A percentile compares a stretch with the other conserved stretches of the same genome.
These are phyloP conservation scores for Aphidius colemani DNA, from an alignment of 2,888 invertebrate species.

Conservation along the genomic window DNA sequence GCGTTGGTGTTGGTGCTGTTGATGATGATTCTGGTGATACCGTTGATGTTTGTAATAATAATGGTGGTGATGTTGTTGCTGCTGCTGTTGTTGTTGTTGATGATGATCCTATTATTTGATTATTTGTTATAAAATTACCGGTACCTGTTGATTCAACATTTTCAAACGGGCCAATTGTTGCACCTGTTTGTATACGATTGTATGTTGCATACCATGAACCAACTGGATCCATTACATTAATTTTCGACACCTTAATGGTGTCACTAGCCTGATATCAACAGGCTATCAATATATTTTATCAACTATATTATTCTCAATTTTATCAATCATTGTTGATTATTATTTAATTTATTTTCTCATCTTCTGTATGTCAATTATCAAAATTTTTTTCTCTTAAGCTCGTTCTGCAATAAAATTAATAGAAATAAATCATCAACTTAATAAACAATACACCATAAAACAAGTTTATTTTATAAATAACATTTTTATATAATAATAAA, in stretches of 20 bases:
- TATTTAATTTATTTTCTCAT: no score
- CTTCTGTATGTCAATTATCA: no score
- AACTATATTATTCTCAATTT: no score
- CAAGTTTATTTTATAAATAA: no score
- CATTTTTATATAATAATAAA: no score
- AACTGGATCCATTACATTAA: constrained; percentile 79
- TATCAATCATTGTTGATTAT: no score
- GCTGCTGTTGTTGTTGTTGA: constrained; percentile 63
- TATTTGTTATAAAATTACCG: constrained; percentile 63
- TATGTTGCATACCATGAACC: constrained; percentile 88
- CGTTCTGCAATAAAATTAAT: no score
- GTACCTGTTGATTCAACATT: constrained; percentile 72
- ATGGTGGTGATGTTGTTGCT: constrained; percentile 70
- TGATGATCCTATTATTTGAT: constrained; percentile 58
- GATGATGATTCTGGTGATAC: constrained; percentile 59
- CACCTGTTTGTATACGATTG: constrained; percentile 78
- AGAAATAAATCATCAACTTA: no score
- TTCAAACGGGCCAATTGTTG: constrained; percentile 66
- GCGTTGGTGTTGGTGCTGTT: constrained; percentile 70
- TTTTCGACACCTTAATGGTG: constrained; percentile 41
- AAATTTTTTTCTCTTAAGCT: no score
- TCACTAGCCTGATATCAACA: constrained; percentile 45
- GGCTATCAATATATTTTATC: constrained; percentile 25
- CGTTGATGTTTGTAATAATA: constrained; percentile 66
- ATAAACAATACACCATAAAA: no score